Evolutionary conservation across 2,113 vertebrate species (phyloP).

Genomic region (Zeus faber): DNA sequence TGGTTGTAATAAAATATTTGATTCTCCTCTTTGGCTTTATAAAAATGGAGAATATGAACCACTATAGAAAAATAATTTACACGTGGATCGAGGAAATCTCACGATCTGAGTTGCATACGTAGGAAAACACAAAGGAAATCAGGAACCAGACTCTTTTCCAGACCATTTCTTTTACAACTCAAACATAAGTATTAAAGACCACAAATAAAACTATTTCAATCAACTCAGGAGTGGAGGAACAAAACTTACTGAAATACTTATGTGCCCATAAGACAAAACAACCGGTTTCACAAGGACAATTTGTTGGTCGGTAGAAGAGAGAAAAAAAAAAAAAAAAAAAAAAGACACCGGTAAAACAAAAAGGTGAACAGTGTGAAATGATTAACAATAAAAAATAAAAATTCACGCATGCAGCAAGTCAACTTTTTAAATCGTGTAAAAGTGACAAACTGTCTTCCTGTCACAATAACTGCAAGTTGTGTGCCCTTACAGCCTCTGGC

Average conservation of each 20-base stretch:
- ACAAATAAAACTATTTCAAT: no score
- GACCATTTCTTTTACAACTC: no score
- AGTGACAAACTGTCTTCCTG: slow-evolving; percentile 2
- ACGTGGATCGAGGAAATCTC: slow-evolving; percentile 33
- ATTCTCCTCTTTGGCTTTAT: slow-evolving; percentile 67
- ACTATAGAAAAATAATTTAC: slow-evolving; percentile 70
- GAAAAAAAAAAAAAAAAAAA: no score
- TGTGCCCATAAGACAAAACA: slow-evolving; percentile 28
- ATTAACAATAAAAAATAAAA: slow-evolving; percentile 13
- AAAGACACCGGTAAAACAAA: background rate
- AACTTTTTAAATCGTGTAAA: no score
- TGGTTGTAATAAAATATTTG: slow-evolving; percentile 62
- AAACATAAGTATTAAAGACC: no score
- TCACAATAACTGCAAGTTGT: slow-evolving; percentile 9
- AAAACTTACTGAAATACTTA: slow-evolving; percentile 26
- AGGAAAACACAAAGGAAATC: background rate
- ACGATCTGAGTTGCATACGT: slow-evolving; percentile 23
- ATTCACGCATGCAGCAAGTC: slow-evolving; percentile 14
- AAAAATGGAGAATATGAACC: slow-evolving; percentile 37
- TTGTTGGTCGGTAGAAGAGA: no score
- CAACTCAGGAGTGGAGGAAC: background rate
- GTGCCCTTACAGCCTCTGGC: slow-evolving; percentile 14
- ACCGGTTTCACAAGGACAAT: no score
- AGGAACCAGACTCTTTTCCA: background rate
- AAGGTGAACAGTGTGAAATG: slow-evolving; percentile 24